Evolutionary conservation across 2,113 vertebrate genomes (phyloP), one percentile per base, ranked within the genome.

Genomic region (Catharus bicknelli): DNA sequence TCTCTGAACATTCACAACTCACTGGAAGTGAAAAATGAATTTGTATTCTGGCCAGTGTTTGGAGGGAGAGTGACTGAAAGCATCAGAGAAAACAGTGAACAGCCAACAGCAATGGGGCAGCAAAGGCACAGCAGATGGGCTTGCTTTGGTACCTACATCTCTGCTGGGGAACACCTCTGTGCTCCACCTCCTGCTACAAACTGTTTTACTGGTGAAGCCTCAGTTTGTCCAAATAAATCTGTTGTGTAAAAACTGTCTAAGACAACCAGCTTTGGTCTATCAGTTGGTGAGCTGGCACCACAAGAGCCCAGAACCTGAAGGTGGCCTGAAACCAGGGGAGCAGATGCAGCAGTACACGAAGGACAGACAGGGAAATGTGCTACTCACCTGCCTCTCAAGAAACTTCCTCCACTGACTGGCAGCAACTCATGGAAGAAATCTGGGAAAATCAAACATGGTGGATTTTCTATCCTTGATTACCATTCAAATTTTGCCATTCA

Each of bases 291-390:
- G 23, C 43, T 74, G 68, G 14, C 4, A 18, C 30, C 1, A 3
- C 45, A 22, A 69, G 25, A 72, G 43, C 17, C 27, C 57, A 67
- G 48, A 55, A 43, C 18, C 0, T 53, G 63, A 55, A 73, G 18
- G 19, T 27, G 45, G 16, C 21, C 36, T 43, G 58, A 40, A 38
- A 82, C 9, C 57, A 42, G 22, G 18, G 26, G 48, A 57, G 30
- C 7, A 48, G 27, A 25, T 2, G 2, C 9, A 78, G 19, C 13
- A 38, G 15, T 8, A 50, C 22, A 2, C 11, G 54, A 48, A 72
- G 63, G n/a, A 42, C 59, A 64, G 20, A 29, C 2, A 57, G 36
- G 61, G 45, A 8, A 83, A 57, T 30, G 9, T 0, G 0, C 16
- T 22, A 1, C 51, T 55, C 51, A 74, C 32, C 48, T 80, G 23